Evolutionary conservation across 2,113 vertebrate genomes (phyloP).

Genomic region (Sturnira hondurensis): DNA sequence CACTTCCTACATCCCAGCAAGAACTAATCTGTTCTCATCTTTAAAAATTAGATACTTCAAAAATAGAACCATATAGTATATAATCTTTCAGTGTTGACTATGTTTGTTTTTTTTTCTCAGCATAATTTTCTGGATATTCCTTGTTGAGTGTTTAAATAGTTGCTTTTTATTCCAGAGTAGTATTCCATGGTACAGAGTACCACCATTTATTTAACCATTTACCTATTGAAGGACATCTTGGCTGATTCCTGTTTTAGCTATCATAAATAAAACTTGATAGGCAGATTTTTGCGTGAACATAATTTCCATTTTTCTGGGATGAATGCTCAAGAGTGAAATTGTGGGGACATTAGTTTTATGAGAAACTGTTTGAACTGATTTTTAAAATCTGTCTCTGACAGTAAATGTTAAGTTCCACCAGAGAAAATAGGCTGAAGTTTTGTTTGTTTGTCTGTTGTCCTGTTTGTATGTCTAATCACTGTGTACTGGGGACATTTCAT

Average conservation of each 20-base stretch:
- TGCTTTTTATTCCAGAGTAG: not conserved
- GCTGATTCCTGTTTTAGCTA: not conserved
- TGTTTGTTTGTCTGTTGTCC: conserved; percentile 13
- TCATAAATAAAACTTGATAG: not conserved
- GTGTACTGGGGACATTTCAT: not conserved
- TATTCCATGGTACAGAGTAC: not conserved
- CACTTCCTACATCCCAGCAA: not conserved
- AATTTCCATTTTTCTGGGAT: not conserved
- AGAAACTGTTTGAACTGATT: not conserved
- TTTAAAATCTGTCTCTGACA: not conserved
- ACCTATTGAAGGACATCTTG: not conserved
- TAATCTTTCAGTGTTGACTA: not conserved
- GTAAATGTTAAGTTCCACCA: not conserved
- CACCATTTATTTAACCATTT: not conserved
- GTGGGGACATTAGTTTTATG: not conserved
- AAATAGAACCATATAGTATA: not conserved
- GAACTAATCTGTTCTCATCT: not conserved
- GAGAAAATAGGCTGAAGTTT: not conserved
- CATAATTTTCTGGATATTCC: not conserved
- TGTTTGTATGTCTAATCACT: conserved; percentile 28
- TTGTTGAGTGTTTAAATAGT: too few species aligned
- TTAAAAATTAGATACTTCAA: not conserved
- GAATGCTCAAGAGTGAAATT: not conserved
- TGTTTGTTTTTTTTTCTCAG: not conserved
- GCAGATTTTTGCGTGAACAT: not conserved